A percentile compares a stretch with the other conserved stretches of the same genome.
Conservation (phyloP, 2,888 invertebrate species). For the Cataglyphis altisquamis region DNA sequence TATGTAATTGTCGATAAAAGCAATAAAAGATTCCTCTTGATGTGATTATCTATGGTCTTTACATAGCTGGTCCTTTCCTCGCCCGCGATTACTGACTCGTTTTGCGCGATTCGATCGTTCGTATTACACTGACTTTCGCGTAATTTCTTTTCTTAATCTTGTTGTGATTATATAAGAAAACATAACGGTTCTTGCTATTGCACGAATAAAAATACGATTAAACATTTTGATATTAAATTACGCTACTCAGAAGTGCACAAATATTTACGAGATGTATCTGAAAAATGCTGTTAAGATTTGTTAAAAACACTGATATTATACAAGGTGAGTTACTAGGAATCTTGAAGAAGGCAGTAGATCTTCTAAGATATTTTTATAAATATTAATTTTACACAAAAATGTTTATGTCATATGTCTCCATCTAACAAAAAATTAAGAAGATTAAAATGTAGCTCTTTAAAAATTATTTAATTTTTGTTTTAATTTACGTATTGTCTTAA, state of each 20-base stretch:
- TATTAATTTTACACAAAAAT: no score
- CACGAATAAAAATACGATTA: slow-evolving; percentile 34
- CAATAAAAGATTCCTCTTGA: slow-evolving; percentile 68
- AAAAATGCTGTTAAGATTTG: neutral
- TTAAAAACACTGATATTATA: neutral
- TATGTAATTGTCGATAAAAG: slow-evolving; percentile 66
- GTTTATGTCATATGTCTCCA: no score
- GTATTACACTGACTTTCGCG: slow-evolving; percentile 24
- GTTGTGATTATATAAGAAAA: slow-evolving; percentile 17
- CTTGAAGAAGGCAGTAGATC: no score
- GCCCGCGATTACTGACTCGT: slow-evolving; percentile 1
- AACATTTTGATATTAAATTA: slow-evolving; percentile 16
- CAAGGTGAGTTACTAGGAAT: no score
- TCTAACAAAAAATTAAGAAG: no score
- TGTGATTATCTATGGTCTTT: slow-evolving; percentile 17
- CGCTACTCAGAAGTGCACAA: neutral
- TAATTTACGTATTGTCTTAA: no score
- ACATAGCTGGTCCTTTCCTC: slow-evolving; percentile 16
- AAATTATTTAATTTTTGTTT: no score
- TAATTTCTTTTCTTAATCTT: slow-evolving; percentile 3
- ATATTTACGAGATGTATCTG: neutral
- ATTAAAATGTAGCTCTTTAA: no score
- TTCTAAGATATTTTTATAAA: no score
- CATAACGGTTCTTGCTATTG: slow-evolving; percentile 8
- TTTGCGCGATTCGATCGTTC: slow-evolving; percentile 13